Base-by-base conservation (phyloP, 35 echinoderm and acorn worm species). In the Acanthaster planci region DNA sequence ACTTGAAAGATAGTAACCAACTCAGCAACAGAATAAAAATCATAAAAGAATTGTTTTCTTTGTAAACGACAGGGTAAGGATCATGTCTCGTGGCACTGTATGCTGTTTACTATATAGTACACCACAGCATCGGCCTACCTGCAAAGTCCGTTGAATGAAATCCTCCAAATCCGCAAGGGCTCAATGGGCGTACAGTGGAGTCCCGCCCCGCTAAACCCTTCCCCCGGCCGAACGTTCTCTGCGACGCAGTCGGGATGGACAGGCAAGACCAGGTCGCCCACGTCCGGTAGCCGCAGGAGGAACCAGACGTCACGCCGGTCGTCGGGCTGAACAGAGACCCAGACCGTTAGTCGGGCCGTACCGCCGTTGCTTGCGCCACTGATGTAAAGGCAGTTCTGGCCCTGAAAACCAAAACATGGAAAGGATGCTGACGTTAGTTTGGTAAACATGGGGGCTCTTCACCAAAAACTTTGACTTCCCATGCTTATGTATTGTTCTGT, bases 91-190 rank as follows among this genome's bases (percentile, higher is more conserved):
- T n/a, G n/a, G n/a, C n/a, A n/a, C n/a, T n/a, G n/a, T n/a, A n/a
- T n/a, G n/a, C n/a, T n/a, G n/a, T n/a, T n/a, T n/a, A n/a, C n/a
- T n/a, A n/a, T n/a, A n/a, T n/a, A n/a, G n/a, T n/a, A n/a, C n/a
- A n/a, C n/a, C n/a, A n/a, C n/a, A n/a, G n/a, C n/a, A n/a, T n/a
- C n/a, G n/a, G n/a, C n/a, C 4, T 84, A 82, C 87, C 79, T 89
- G 58, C 87, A 89, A 19, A 89, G 57, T 23, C 87, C 87, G 51
- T 89, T 89, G 80, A 50, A 89, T 2, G 53, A 67, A 34, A 89
- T 89, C 58, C 80, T 82, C 87, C 87, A 89, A 4, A 58, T 59
- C 52, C 58, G 68, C 60, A 83, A 52, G 31, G 87, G 78, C 51
- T 89, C 87, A 15, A 89, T 39, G 57, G 68, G 38, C 39, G 82